Conservation (phyloP, 1,140 invertebrate genomes). For the Lysiphlebus fabarum region DNA sequence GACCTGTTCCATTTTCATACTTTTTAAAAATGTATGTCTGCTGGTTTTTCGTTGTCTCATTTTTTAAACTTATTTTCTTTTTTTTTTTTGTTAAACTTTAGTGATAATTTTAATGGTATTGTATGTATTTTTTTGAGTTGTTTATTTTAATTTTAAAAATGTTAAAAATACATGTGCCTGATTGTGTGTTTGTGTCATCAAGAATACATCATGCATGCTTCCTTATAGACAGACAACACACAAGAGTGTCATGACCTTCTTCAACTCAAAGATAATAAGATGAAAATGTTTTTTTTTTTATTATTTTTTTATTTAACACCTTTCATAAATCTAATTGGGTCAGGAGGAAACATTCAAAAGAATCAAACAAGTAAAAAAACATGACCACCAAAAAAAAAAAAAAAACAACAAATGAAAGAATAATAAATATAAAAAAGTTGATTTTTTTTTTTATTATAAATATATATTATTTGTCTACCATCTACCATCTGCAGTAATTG, state of each 20-base stretch:
- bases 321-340: conserved; percentile 6
- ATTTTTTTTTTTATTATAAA: too few relatives aligned
- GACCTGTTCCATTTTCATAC: too few relatives aligned
- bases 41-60: too few relatives aligned
- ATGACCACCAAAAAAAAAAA: too few relatives aligned
- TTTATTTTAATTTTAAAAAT: not conserved
- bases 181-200: conserved; percentile 1
- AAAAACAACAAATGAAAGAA: too few relatives aligned
- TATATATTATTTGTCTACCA: too few relatives aligned
- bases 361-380: too few relatives aligned
- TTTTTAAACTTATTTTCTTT: too few relatives aligned
- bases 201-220: conserved; percentile 9
- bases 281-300: not conserved
- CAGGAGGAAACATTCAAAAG: not conserved
- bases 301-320: not conserved
- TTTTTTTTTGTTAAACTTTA: too few relatives aligned
- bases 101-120: not conserved
- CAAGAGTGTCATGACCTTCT: conserved; percentile 15
- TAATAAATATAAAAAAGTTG: too few relatives aligned
- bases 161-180: conserved; percentile 3
- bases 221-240: conserved; percentile 1
- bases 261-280: not conserved
- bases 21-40: too few relatives aligned
- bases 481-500: not conserved
- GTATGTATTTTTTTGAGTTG: not conserved